Evolutionary conservation across 2,113 vertebrate genomes (phyloP).

Genomic region (Python bivittatus): DNA sequence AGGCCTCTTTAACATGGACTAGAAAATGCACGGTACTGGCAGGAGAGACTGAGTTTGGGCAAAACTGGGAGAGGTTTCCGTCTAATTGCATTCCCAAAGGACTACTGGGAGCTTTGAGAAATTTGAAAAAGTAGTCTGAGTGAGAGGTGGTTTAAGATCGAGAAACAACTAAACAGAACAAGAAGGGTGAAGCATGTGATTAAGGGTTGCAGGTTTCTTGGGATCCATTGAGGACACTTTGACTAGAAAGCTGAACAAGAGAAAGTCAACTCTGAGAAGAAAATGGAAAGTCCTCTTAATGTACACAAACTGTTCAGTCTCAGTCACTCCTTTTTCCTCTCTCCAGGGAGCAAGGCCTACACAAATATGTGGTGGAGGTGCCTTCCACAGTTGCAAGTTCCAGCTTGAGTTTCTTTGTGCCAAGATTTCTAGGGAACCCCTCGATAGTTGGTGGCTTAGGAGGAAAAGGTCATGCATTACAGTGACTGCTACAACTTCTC

Average conservation of each 20-base stretch:
- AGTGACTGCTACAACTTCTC: too few relatives aligned
- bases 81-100: not conserved
- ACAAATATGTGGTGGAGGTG: not conserved
- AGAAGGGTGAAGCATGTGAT: not conserved
- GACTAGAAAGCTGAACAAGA: not conserved
- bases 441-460: not conserved
- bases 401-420: not conserved
- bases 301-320: not conserved
- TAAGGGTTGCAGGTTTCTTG: not conserved
- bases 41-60: not conserved
- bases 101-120: not conserved
- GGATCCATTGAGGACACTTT: not conserved
- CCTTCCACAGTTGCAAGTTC: not conserved
- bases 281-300: not conserved
- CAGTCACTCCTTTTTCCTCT: not conserved
- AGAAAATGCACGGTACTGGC: not conserved
- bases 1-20: not conserved
- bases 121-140: not conserved
- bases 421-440: not conserved
- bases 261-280: not conserved
- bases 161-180: not conserved
- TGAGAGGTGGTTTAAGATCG: not conserved
- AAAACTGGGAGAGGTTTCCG: not conserved
- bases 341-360: not conserved
- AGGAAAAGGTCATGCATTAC: too few relatives aligned